Evolutionary conservation across 2,888 invertebrate species (phyloP), one percentile per base, ranked within the genome.

Genomic region (Galeopsomyia nigrocyanea): DNA sequence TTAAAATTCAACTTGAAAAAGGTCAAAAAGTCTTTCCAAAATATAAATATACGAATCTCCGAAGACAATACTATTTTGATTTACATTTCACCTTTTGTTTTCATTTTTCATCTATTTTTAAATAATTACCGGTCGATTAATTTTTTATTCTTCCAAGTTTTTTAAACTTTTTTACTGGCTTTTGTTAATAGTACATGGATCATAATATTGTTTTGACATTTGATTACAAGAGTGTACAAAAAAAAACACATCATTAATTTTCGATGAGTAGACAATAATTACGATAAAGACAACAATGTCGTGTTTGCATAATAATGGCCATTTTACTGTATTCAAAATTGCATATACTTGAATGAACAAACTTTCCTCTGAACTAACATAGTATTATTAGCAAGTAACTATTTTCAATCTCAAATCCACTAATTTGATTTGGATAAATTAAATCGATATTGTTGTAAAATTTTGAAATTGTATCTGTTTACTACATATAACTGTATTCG

Each of bases 1-100:
- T 39, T 39, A 60, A 67, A 21, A 70, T 62, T 53, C 53, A 66
- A 53, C 58, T 9, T 74, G 56, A 67, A 70, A 74, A 67, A 66
- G 66, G 69, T 39, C n/a, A 69, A 65, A 62, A 71, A 61, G 56
- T 71, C 39, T 31, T n/a, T 47, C 21, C 47, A 63, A 50, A 14
- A 7, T 39, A 13, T 39, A 39, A 10, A 13, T 39, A 13, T 7
- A 39, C 13, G 39, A 7, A 39, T 39, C 7, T 39, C 2, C 9
- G 21, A 47, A 47, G 61, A 51, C 3, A 17, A 7, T 50, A 47
- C 16, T 3, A 21, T 46, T 55, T 21, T 62, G 31, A 55, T 47
- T 19, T 46, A 39, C 47, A 68, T 68, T 70, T 49, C 6, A 17
- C 39, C 47, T n/a, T n/a, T 2, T 57, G 5, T 63, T 39, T 21